phyloP scores from a whole-genome alignment of 30 jellyfish, hydroid and myxozoan species.

The Pseudorhiza aurosa region DNA sequence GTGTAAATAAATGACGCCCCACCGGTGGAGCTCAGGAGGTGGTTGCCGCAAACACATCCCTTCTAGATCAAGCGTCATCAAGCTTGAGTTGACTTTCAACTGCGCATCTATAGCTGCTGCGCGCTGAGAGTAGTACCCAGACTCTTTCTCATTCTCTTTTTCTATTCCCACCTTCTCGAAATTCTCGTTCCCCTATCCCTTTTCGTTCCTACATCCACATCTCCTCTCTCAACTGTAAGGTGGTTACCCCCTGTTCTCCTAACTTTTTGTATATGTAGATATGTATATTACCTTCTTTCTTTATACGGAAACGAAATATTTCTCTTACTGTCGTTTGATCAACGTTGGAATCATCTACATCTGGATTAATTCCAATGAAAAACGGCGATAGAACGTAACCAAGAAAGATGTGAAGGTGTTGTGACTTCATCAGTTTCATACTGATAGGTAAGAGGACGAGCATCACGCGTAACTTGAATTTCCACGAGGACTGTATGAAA shows the following conservation, averaged over 20 bases:
- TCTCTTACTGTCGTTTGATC: background rate
- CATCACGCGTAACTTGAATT: conserved; percentile 12
- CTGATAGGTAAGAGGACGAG: conserved; percentile 29
- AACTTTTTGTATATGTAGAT: background rate
- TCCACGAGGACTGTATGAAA: conserved; percentile 15
- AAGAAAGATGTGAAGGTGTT: conserved; percentile 19
- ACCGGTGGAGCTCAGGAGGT: conserved; percentile 4
- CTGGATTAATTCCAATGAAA: background rate
- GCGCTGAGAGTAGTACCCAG: conserved; percentile 2
- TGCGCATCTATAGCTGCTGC: conserved; percentile 11
- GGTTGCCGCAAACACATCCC: conserved; percentile 7
- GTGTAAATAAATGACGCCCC: too few relatives aligned
- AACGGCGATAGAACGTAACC: conserved; percentile 1
- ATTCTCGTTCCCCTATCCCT: background rate
- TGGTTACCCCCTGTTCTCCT: too few relatives aligned
- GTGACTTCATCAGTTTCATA: conserved; percentile 21
- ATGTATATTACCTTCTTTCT: background rate
- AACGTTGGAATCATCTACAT: background rate
- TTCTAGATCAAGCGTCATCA: conserved; percentile 1
- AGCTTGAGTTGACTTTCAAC: background rate
- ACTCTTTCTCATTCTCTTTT: background rate
- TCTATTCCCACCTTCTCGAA: background rate
- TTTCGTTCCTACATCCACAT: background rate
- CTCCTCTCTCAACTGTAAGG: background rate
- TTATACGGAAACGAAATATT: background rate